A percentile compares a stretch with the other conserved stretches of the same genome.
Evolutionary conservation across 2,888 invertebrate genomes (phyloP).

Genomic region (Actias luna): DNA sequence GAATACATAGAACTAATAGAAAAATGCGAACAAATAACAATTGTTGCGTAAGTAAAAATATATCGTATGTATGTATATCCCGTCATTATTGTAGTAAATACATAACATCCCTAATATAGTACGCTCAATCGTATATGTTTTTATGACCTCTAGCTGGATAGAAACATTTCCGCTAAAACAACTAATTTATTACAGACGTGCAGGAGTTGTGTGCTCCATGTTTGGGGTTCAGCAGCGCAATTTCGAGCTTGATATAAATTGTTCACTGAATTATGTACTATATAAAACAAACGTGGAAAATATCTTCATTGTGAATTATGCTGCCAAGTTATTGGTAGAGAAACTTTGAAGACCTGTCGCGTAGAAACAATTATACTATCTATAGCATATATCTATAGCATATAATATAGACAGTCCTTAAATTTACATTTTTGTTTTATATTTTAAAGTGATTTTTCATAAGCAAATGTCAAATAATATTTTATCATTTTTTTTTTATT

Average conservation of each 20-base stretch:
- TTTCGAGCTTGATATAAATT: slow-evolving; percentile 39
- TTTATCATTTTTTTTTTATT: too few species aligned
- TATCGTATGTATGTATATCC: too few species aligned
- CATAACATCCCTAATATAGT: slow-evolving; percentile 34
- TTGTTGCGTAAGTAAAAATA: too few species aligned
- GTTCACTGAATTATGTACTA: slow-evolving; percentile 31
- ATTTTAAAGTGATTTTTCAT: too few species aligned
- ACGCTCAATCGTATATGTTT: slow-evolving; percentile 61
- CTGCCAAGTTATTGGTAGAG: neutral
- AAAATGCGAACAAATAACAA: too few species aligned
- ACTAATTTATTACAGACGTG: slow-evolving; percentile 56
- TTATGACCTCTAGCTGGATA: slow-evolving; percentile 54
- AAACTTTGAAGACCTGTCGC: neutral
- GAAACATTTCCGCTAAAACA: slow-evolving; percentile 55
- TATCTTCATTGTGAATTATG: neutral
- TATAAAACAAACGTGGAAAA: slow-evolving; percentile 15
- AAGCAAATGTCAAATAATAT: too few species aligned
- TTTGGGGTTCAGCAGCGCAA: slow-evolving; percentile 40
- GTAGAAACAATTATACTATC: neutral
- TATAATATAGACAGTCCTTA: too few species aligned
- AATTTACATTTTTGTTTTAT: too few species aligned
- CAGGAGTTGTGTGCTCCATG: slow-evolving; percentile 33
- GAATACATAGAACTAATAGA: too few species aligned
- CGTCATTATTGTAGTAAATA: neutral
- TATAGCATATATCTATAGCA: too few species aligned